Evolutionary conservation across 2,888 invertebrate genomes (phyloP), one percentile per base, ranked within the genome.

Genomic region (Hypolimnas misippus): DNA sequence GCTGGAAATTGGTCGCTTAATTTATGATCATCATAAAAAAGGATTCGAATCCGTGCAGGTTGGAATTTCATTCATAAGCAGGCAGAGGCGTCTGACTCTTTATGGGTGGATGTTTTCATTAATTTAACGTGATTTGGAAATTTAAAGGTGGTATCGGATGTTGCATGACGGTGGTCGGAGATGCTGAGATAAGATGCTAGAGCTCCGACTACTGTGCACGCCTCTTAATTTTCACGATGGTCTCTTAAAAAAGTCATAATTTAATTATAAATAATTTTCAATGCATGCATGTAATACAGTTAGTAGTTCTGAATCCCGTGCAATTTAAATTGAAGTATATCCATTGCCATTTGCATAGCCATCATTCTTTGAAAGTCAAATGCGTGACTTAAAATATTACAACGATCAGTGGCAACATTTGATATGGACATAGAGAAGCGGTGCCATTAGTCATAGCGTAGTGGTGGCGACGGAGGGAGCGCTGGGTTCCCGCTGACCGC

Each of bases 1-100:
- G 83, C 79, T 91, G 88, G 90, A 89, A 90, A 92, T 91, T 90
- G 89, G 89, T 89, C 83, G 82, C 78, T 83, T 89, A 87, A 92
- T 91, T 91, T 92, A 92, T 91, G 86, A 79, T 82, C 74, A 81
- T 83, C 88, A 90, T 92, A n/a, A 89, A 92, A 92, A 91, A 90
- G 89, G 90, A 89, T 86, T 86, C 86, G 83, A 86, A 81, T 78
- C 86, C 85, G 87, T 82, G 79, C 87, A 82, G 85, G 84, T 83
- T 87, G 91, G 92, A 86, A 89, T 91, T 90, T 90, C 93, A 93
- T 93, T 93, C 93, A 93, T 92, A 91, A 92, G 89, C 86, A 86
- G 81, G 89, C 86, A 86, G 90, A 89, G 92, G 92, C 92, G 92
- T 92, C 91, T 79, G 89, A 87, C 86, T 89, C 90, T 90, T 89